Percentiles rank a stretch among this genome's conserved stretches.
These are phyloP conservation scores for Apodemus sylvaticus DNA, from an alignment of 2,113 vertebrate genomes.

Conservation along the genomic window DNA sequence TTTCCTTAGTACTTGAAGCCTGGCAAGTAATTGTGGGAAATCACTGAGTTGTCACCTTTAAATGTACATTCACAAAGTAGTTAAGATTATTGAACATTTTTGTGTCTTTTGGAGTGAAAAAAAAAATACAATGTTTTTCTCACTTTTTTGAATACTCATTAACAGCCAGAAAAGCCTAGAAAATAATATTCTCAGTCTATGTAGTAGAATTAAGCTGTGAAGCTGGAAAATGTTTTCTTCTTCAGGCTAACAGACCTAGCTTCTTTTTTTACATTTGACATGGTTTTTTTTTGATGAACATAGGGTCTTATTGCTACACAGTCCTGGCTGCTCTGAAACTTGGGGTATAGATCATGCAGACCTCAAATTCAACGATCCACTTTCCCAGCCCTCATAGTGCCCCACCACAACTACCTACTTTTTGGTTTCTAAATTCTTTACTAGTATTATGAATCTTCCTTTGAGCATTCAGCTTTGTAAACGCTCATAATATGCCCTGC, in stretches of 20 bases:
- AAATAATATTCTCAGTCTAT: not conserved
- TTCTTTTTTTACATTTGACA: slow-evolving; percentile 20
- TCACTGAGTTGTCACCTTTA: slow-evolving; percentile 44
- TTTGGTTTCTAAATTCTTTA: slow-evolving; percentile 42
- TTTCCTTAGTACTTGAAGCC: not conserved
- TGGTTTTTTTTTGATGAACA: not conserved
- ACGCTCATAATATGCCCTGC: slow-evolving; percentile 35
- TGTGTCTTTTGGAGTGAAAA: not conserved
- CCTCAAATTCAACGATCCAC: not conserved
- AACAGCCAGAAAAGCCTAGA: slow-evolving; percentile 54
- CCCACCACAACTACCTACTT: not conserved
- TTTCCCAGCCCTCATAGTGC: not conserved
- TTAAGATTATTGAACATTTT: slow-evolving; percentile 41
- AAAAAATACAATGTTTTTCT: not conserved
- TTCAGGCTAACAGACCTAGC: slow-evolving; percentile 1
- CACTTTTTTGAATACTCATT: slow-evolving; percentile 4
- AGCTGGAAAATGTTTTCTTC: slow-evolving; percentile 39
- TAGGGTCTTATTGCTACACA: not conserved
- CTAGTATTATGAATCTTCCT: not conserved
- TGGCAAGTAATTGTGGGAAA: slow-evolving; percentile 21
- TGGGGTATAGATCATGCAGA: not conserved
- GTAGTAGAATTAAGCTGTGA: slow-evolving; percentile 9
- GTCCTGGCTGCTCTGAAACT: not conserved
- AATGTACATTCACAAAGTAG: not conserved
- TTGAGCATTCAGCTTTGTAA: not conserved